These are phyloP conservation scores for Xylocopa sonorina DNA, from an alignment of 1,140 invertebrate genomes.

Conservation along the genomic window DNA sequence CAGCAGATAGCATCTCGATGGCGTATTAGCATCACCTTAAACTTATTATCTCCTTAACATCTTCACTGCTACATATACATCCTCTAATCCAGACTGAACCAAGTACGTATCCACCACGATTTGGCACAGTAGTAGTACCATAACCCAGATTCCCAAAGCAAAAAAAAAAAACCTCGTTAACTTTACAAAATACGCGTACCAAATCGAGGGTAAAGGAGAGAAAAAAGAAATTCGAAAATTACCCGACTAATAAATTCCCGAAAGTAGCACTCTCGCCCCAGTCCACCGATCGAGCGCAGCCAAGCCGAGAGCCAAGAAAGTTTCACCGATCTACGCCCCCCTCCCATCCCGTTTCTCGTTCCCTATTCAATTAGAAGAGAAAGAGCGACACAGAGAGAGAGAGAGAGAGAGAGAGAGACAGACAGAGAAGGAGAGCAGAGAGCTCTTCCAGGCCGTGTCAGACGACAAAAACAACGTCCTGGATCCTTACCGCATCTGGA, in stretches of 20 bases:
- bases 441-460: background rate
- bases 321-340: constrained; percentile 32
- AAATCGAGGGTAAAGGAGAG: no score
- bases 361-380: constrained; percentile 18
- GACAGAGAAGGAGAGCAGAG: background rate
- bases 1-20: no score
- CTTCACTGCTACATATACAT: no score
- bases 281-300: constrained; percentile 9
- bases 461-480: constrained; percentile 32
- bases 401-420: background rate
- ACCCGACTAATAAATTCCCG: background rate
- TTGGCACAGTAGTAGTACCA: no score
- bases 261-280: constrained; percentile 11
- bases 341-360: no score
- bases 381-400: background rate
- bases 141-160: no score
- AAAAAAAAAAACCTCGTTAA: no score
- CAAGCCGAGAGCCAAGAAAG: constrained; percentile 42
- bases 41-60: no score
- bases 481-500: constrained; percentile 89
- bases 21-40: no score
- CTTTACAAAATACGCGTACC: no score
- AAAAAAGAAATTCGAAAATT: background rate
- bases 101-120: no score
- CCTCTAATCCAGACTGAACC: no score